Conservation (phyloP, 2,888 invertebrate genomes). For the Suillia variegata region DNA sequence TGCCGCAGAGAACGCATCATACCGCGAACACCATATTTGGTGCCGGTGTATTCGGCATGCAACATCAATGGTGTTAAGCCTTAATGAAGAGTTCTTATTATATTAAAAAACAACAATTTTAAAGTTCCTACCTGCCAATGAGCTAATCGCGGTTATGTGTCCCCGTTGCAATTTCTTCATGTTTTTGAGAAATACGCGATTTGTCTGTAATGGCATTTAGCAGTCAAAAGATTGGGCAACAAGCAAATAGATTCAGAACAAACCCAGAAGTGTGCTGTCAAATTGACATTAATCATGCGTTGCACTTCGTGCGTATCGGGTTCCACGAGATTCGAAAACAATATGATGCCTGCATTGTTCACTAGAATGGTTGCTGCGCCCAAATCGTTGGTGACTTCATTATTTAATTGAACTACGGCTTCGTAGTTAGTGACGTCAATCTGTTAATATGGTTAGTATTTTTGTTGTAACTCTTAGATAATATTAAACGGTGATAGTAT, state of each 20-base stretch:
- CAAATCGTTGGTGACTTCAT: conserved; percentile 42
- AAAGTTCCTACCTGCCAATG: conserved; percentile 40
- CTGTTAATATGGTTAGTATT: conserved; percentile 28
- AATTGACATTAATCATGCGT: conserved; percentile 58
- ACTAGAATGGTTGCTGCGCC: conserved; percentile 59
- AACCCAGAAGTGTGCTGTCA: conserved; percentile 60
- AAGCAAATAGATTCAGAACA: too few relatives aligned
- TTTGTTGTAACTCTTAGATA: too few relatives aligned
- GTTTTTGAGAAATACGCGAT: conserved; percentile 52
- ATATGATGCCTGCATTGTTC: conserved; percentile 60
- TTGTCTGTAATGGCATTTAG: conserved; percentile 41
- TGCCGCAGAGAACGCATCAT: conserved; percentile 48
- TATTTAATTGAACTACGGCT: conserved; percentile 38
- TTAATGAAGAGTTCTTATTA: conserved; percentile 10
- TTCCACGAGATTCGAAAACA: conserved; percentile 31
- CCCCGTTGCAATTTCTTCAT: conserved; percentile 56
- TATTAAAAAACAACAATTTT: not conserved
- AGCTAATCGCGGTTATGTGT: conserved; percentile 57
- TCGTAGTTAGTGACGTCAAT: conserved; percentile 44
- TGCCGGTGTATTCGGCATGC: conserved; percentile 46
- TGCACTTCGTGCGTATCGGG: conserved; percentile 49
- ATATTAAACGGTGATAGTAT: too few relatives aligned
- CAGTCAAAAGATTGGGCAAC: too few relatives aligned
- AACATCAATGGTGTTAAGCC: conserved; percentile 32
- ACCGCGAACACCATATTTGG: conserved; percentile 55